A percentile compares a stretch with the other conserved stretches of the same genome.
These are phyloP conservation scores for Hedychridium roseum DNA, from an alignment of 2,888 invertebrate genomes.

Conservation along the genomic window DNA sequence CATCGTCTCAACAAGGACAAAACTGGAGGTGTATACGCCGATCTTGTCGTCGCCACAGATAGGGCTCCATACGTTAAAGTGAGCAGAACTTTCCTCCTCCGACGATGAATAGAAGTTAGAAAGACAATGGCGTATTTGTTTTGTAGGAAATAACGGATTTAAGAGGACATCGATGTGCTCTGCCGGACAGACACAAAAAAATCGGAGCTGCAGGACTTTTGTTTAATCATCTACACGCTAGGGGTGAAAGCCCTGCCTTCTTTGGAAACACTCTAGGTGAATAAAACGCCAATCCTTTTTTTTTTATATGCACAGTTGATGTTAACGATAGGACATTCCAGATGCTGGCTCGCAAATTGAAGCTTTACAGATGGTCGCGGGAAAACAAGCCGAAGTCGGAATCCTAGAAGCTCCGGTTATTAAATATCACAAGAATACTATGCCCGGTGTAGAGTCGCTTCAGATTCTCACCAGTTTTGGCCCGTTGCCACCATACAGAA, in stretches of 20 bases:
- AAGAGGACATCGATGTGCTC: conserved; percentile 49
- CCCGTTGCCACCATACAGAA: conserved; percentile 73
- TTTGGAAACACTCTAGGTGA: conserved; percentile 53
- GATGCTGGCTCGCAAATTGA: conserved; percentile 49
- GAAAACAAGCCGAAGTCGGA: conserved; percentile 50
- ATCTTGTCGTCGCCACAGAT: conserved; percentile 47
- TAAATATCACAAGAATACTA: conserved; percentile 36
- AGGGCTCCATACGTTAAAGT: conserved; percentile 43
- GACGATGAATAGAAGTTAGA: neutral
- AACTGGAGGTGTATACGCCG: conserved; percentile 44
- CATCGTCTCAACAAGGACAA: conserved; percentile 46
- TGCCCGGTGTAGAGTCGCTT: conserved; percentile 44
- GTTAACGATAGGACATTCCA: too few species aligned
- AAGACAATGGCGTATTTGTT: neutral
- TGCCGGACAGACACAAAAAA: conserved; percentile 41
- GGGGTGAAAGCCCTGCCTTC: conserved; percentile 52
- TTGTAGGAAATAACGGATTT: conserved; percentile 47
- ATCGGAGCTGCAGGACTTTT: conserved; percentile 43
- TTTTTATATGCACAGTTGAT: conserved; percentile 2
- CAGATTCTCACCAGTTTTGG: conserved; percentile 70
- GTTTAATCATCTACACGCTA: conserved; percentile 40
- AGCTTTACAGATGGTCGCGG: conserved; percentile 53
- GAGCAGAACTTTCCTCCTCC: conserved; percentile 3
- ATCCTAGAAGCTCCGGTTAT: conserved; percentile 52
- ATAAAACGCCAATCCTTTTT: neutral